Evolutionary conservation across 2,797 vertebrate species (phyloP).

Genomic region (Phrynocephalus forsythii): DNA sequence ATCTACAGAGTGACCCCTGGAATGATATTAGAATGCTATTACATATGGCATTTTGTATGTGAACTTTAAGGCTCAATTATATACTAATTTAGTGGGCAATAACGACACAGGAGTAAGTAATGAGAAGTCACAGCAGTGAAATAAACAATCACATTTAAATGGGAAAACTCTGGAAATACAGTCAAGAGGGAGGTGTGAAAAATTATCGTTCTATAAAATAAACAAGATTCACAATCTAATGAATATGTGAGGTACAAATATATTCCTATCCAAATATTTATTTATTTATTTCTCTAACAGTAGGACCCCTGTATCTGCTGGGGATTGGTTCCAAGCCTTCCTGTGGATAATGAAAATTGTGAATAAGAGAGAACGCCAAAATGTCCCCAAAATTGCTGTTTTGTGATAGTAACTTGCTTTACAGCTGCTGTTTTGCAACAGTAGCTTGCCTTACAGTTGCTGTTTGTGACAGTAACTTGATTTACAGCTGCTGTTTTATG

Average conservation of each 20-base stretch:
- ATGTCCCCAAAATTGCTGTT: too few relatives aligned
- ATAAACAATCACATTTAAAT: neutral
- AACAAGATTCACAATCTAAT: neutral
- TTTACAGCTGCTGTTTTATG: too few relatives aligned
- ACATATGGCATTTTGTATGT: fast-evolving
- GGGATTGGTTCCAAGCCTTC: too few relatives aligned
- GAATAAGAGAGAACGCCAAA: too few relatives aligned
- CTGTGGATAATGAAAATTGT: too few relatives aligned
- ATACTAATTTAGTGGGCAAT: neutral
- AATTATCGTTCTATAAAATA: neutral
- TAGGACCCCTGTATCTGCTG: too few relatives aligned
- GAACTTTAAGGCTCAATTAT: slow-evolving; percentile 12
- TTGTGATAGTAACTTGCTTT: too few relatives aligned
- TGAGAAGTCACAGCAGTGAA: neutral
- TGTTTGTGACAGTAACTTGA: too few relatives aligned
- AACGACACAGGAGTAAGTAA: neutral
- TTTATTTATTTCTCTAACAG: neutral
- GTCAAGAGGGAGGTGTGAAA: neutral
- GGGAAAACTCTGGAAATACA: neutral
- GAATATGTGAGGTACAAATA: neutral
- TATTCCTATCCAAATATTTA: neutral
- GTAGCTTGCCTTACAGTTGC: too few relatives aligned
- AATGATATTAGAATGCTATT: neutral
- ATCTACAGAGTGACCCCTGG: neutral
- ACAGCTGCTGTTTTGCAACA: too few relatives aligned